Conservation (phyloP, 2,797 vertebrate genomes). For the Valencia hispanica region DNA sequence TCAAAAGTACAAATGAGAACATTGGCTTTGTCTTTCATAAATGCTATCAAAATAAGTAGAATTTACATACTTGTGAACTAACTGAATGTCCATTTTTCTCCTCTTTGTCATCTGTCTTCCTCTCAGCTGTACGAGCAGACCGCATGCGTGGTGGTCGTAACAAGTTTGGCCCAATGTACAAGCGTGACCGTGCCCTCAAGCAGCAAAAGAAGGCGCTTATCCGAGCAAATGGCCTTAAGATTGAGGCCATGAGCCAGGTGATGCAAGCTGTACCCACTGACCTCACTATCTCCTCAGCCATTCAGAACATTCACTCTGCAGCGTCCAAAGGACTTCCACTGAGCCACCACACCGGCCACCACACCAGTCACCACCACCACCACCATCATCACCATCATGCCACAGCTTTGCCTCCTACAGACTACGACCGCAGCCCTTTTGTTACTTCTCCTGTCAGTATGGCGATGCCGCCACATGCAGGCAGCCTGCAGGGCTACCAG, state of each 20-base stretch:
- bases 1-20: neutral
- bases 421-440: conserved; percentile 97
- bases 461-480: conserved; percentile 92
- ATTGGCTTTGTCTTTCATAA: neutral
- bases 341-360: conserved; percentile 86
- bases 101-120: conserved; percentile 20
- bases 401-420: conserved; percentile 94
- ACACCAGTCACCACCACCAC: conserved; percentile 84
- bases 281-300: conserved; percentile 95
- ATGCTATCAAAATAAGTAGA: neutral
- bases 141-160: conserved; percentile 98
- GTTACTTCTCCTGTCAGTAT: conserved; percentile 98
- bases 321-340: conserved; percentile 96
- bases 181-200: conserved; percentile 96
- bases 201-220: conserved; percentile 99
- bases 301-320: conserved; percentile 95
- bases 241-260: conserved; percentile 98
- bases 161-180: conserved; percentile 99
- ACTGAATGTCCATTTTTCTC: conserved; percentile 33
- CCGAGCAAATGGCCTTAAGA: conserved; percentile 96
- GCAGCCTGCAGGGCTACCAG: conserved; percentile 95
- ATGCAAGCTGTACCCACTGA: conserved; percentile 97
- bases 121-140: conserved; percentile 93
- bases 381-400: conserved; percentile 83
- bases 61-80: conserved; percentile 4